Conservation (phyloP, 2,113 vertebrate genomes). For the Pygoscelis adeliae region DNA sequence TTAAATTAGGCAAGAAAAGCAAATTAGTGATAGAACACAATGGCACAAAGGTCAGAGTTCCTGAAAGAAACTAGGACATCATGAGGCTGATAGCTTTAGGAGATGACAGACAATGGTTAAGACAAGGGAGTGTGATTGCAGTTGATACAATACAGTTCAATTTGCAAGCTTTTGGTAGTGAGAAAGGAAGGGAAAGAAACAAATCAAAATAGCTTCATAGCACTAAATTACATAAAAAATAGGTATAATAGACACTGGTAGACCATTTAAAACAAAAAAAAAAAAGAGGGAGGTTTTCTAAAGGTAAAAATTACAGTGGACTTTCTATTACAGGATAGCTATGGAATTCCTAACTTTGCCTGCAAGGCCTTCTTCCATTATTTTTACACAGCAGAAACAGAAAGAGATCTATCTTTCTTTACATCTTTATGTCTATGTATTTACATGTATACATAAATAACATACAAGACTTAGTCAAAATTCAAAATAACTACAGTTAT, state of each 20-base stretch:
- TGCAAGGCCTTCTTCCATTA: neutral
- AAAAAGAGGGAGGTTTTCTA: neutral
- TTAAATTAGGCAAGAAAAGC: neutral
- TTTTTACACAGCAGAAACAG: neutral
- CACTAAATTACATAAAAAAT: neutral
- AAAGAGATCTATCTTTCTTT: neutral
- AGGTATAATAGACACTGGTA: neutral
- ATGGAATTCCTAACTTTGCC: neutral
- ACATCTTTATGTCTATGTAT: neutral
- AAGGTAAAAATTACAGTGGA: neutral
- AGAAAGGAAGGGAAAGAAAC: neutral
- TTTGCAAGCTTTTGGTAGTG: neutral
- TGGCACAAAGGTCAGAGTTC: neutral
- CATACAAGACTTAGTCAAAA: rapidly evolving
- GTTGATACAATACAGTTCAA: neutral
- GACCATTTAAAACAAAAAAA: neutral
- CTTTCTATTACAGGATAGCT: neutral
- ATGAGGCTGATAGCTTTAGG: neutral
- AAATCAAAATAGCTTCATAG: neutral
- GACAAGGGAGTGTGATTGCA: neutral
- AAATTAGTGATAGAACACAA: neutral
- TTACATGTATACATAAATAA: neutral
- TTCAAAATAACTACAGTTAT: neutral
- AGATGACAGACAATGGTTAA: neutral
- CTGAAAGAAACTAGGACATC: neutral